Evolutionary conservation across 2,888 invertebrate genomes (phyloP), one percentile per base, ranked within the genome.

Genomic region (Oscheius sp.): DNA sequence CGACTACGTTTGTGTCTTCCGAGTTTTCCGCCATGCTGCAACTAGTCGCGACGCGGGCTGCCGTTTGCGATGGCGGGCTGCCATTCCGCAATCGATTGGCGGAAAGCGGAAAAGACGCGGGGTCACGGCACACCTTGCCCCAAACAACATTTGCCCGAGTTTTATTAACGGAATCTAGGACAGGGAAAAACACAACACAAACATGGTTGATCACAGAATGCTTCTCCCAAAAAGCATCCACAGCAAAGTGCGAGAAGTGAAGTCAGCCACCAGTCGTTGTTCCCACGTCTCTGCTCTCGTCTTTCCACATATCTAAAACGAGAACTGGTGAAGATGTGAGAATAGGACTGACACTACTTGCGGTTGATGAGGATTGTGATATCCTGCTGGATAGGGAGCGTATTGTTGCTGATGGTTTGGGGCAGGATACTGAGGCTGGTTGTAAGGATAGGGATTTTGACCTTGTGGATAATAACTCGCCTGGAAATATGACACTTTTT

Each of bases 221-320:
- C 80, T 74, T 83, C 83, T 73, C 85, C 86, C 7, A 86, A 72
- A 47, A 84, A 79, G 71, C 86, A 86, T 13, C 86, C 86, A 59
- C 86, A 86, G 60, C 84, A 85, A 2, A 86, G 79, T 1, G 84
- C 83, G 32, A 86, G 57, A 32, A 86, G 62, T 1, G 85, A 84
- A 5, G 81, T 80, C 7, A 86, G 75, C 85, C 86, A 86, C 63
- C 82, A 84, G 29, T 78, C 80, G 60, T 83, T 78, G 32, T 84
- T 47, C 5, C 47, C 42, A 32, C 51, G 76, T 55, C 68, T 57
- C 29, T 75, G 75, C 9, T 78, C 79, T 10, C 77, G 79, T 42
- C 81, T 71, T 74, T 84, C 84, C 0, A 85, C 82, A 53, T 85
- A 83, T 53, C 83, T 84, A 65, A 65, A 70, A 58, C 1, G 5